A percentile compares a stretch with the other conserved stretches of the same genome.
phyloP scores from a whole-genome alignment of 2,113 vertebrate genomes.

The Hyperopisus bebe region DNA sequence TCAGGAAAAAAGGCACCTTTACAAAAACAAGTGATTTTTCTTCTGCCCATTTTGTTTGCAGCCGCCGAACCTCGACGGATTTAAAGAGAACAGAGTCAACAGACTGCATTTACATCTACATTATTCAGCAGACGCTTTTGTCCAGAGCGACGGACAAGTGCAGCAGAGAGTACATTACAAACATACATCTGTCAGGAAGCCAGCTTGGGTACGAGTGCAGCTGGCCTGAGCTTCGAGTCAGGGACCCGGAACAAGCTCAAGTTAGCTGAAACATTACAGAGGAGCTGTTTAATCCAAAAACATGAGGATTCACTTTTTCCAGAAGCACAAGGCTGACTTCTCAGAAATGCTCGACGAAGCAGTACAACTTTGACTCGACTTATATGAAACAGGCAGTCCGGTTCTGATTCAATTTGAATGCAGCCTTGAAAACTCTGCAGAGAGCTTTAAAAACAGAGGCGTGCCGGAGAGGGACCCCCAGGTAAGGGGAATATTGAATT shows the following conservation, averaged over 20 bases:
- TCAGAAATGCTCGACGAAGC: background rate
- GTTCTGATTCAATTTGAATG: slow-evolving; percentile 59
- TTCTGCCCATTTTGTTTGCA: background rate
- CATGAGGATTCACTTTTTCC: background rate
- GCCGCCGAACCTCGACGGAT: background rate
- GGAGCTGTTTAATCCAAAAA: background rate
- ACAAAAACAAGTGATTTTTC: background rate
- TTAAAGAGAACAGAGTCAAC: background rate
- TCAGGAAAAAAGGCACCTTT: slow-evolving; percentile 25
- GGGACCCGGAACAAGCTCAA: background rate
- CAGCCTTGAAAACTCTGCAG: slow-evolving; percentile 56
- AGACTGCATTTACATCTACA: background rate
- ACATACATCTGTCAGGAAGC: background rate
- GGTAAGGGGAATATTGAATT: slow-evolving; percentile 59
- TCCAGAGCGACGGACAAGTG: background rate
- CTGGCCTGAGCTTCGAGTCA: background rate
- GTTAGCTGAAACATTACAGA: background rate
- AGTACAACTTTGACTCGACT: slow-evolving; percentile 47
- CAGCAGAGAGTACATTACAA: background rate
- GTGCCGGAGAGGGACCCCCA: slow-evolving; percentile 51
- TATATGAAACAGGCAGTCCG: slow-evolving; percentile 30
- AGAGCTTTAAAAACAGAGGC: slow-evolving; percentile 56
- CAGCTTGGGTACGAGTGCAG: background rate
- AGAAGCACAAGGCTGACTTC: background rate
- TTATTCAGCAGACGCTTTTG: background rate